phyloP scores from a whole-genome alignment of 2,797 vertebrate species.

The Psittacula echo region DNA sequence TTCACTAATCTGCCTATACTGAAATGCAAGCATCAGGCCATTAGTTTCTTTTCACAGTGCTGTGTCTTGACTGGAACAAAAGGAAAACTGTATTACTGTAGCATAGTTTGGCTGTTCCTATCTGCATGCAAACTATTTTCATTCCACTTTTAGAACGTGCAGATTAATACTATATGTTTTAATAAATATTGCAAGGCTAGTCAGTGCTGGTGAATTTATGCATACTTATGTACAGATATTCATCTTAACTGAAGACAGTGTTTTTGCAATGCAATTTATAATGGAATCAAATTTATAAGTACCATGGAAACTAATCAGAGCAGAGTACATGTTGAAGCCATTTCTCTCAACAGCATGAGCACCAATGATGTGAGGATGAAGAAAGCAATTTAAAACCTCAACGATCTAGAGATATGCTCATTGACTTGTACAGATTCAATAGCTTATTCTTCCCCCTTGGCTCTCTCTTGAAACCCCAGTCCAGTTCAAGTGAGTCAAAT shows the following conservation, averaged over 20 bases:
- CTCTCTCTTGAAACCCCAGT: not conserved
- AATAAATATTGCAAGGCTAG: not conserved
- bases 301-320: constrained; percentile 11
- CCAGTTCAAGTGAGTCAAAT: constrained; percentile 4
- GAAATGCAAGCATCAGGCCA: not conserved
- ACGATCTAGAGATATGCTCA: not conserved
- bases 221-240: not conserved
- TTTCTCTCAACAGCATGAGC: not conserved
- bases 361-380: not conserved
- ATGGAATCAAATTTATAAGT: constrained; percentile 13
- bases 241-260: not conserved
- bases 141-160: not conserved
- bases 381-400: not conserved
- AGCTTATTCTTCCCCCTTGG: not conserved
- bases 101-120: not conserved
- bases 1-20: not conserved
- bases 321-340: not conserved
- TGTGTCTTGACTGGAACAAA: not conserved
- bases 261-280: not conserved
- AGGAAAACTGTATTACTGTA: not conserved
- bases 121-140: not conserved
- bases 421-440: not conserved
- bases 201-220: not conserved
- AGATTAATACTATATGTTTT: not conserved
- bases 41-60: not conserved